Evolutionary conservation across 2,888 invertebrate species (phyloP), one percentile per base, ranked within the genome.

Genomic region (Drosophila emarginata): DNA sequence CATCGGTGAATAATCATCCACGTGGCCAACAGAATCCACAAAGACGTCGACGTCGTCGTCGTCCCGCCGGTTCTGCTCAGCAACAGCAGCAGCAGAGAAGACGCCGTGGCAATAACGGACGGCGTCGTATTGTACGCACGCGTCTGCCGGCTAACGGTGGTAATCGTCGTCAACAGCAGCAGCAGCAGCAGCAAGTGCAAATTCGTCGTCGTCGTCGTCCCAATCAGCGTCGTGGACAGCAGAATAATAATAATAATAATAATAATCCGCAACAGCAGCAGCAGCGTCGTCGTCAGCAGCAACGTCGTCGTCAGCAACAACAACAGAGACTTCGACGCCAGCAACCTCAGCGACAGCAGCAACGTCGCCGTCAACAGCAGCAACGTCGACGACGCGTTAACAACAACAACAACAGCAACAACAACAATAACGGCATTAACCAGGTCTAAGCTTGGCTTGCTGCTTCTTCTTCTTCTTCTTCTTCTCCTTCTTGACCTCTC

Each of bases 1-100:
- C 26, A 52, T n/a, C 28, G 4, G 23, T 11, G 5, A 54, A 18
- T 1, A 80, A 84, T 14, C 45, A 64, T 40, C 85, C 85, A 4
- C 77, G 79, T n/a, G 61, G 64, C n/a, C 82, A 80, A 59, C 85
- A 81, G 67, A 71, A 39, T 51, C 60, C 18, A 51, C 14, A 45
- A 21, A 71, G 59, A n/a, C 71, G 71, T 2, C 64, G 71, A 0
- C 71, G 71, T 11, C 71, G 71, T 11, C 72, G 71, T 14, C 72
- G 71, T 1, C 71, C 64, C 1, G 56, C 53, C 6, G 59, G 72
- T 2, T 64, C 64, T 2, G 56, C 51, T 26, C 73, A 66, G 32
- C 53, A 67, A 9, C 67, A 67, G 5, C 69, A 32, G 45, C 62
- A 58, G 64, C 73, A 62, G 37, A 72, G 64, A n/a, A 78, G 67